Conservation (phyloP, 2,113 vertebrate species). For the Psettodes erumei region DNA sequence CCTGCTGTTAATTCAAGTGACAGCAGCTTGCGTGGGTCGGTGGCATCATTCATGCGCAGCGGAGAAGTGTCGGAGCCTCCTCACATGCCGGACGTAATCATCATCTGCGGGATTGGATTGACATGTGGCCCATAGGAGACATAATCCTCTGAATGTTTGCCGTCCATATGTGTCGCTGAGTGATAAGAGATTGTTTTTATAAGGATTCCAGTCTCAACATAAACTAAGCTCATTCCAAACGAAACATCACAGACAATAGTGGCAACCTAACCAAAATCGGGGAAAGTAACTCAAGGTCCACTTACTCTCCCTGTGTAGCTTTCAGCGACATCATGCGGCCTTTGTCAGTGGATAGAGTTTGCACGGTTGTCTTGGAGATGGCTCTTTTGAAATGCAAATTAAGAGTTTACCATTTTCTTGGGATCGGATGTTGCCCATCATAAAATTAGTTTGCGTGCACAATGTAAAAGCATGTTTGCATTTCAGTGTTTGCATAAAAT, state of each 20-base stretch:
- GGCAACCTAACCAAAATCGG: no score
- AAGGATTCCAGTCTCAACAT: conserved; percentile 1
- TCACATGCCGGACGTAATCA: background rate
- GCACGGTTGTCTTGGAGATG: background rate
- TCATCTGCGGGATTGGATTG: background rate
- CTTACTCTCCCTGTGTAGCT: background rate
- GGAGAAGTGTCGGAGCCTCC: background rate
- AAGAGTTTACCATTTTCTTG: no score
- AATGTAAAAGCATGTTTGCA: background rate
- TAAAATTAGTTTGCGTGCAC: no score
- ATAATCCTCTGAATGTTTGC: background rate
- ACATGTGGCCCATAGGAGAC: conserved; percentile 9
- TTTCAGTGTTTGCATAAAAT: background rate
- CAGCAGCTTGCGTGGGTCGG: background rate
- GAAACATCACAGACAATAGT: background rate
- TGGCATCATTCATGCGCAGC: background rate
- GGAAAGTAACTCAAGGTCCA: background rate
- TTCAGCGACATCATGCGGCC: background rate
- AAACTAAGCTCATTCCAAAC: background rate
- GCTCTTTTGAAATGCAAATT: background rate
- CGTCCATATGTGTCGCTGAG: background rate
- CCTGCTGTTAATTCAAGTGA: background rate
- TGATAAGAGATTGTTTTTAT: background rate
- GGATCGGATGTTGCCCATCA: no score
- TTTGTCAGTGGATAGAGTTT: background rate